Evolutionary conservation across 2,888 invertebrate species (phyloP).

Genomic region (Hecatera dysodea): DNA sequence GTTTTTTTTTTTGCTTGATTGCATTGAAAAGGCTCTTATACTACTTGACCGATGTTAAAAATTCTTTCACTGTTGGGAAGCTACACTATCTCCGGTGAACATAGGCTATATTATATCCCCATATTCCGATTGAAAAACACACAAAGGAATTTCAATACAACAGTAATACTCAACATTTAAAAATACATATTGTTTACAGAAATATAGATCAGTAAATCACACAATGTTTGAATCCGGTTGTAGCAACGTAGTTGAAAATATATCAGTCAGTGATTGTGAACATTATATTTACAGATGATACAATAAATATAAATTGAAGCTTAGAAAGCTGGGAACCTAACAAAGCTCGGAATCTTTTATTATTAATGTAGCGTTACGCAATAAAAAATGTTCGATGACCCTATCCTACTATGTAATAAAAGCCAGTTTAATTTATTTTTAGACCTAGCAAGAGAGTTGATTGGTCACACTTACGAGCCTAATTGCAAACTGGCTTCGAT

Average conservation of each 20-base stretch:
- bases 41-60: too few species aligned
- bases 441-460: constrained; percentile 14
- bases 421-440: constrained; percentile 20
- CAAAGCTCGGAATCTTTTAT: not conserved
- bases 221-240: too few species aligned
- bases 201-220: not conserved
- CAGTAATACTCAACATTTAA: not conserved
- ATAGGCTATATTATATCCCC: too few species aligned
- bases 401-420: constrained; percentile 32
- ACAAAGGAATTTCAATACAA: not conserved
- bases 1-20: too few species aligned
- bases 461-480: constrained; percentile 7
- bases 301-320: not conserved
- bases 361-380: constrained; percentile 14
- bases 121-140: not conserved
- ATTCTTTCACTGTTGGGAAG: too few species aligned
- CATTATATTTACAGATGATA: not conserved
- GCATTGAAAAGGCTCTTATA: too few species aligned
- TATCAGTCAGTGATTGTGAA: not conserved
- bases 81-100: too few species aligned
- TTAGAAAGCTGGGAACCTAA: not conserved
- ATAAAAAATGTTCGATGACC: not conserved
- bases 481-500: constrained; percentile 24
- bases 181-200: not conserved
- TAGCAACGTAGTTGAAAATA: not conserved